Percentiles rank a stretch among this genome's conserved stretches.
These are phyloP conservation scores for Parotia lawesii DNA, from an alignment of 2,113 vertebrate genomes.

Conservation along the genomic window DNA sequence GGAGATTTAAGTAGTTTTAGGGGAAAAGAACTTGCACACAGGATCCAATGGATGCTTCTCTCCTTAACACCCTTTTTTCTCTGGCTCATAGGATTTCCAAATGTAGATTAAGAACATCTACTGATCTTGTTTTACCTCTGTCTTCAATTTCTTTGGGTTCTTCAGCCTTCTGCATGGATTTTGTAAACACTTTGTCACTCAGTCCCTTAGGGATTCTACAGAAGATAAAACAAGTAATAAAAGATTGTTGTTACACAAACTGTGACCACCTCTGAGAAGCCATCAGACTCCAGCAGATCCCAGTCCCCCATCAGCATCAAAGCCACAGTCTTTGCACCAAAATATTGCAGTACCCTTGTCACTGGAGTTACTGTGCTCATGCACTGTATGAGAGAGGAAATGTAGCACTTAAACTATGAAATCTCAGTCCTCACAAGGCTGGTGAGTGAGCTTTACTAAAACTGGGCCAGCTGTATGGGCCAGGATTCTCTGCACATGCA, in stretches of 20 bases:
- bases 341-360: background rate
- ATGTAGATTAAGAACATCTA: background rate
- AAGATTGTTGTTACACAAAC: background rate
- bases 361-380: background rate
- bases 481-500: background rate
- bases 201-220: constrained; percentile 88
- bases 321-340: background rate
- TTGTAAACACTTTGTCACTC: constrained; percentile 79
- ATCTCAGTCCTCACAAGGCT: background rate
- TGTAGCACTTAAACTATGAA: background rate
- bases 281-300: background rate
- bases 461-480: background rate
- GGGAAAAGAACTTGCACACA: background rate
- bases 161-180: constrained; percentile 65
- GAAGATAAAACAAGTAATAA: constrained; percentile 7
- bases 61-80: background rate
- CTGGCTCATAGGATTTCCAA: background rate
- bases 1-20: background rate
- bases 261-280: background rate
- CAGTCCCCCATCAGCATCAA: background rate
- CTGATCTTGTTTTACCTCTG: constrained; percentile 71
- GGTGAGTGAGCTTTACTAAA: background rate
- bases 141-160: constrained; percentile 50
- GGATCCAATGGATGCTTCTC: background rate
- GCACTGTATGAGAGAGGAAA: background rate